phyloP scores from a whole-genome alignment of 2,113 vertebrate species.

The Eretmochelys imbricata region DNA sequence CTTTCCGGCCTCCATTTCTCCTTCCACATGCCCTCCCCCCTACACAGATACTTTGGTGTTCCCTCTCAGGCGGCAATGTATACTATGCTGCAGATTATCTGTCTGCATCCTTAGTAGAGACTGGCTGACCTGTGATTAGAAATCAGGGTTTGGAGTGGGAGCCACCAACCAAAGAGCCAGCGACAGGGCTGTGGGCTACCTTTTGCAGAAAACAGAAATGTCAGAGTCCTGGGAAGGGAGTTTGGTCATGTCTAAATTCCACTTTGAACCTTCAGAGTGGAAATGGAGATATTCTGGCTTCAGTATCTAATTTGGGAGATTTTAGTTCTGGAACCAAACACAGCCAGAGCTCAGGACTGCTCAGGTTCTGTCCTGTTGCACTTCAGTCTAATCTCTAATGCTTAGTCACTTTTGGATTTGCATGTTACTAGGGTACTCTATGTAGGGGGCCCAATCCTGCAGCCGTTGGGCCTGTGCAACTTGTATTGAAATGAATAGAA shows the following conservation, averaged over 20 bases:
- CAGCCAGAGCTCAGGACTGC: rapidly evolving
- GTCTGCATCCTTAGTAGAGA: rapidly evolving
- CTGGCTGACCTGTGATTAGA: rapidly evolving
- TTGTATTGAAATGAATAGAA: rapidly evolving
- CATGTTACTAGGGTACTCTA: rapidly evolving
- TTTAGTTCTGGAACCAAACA: background rate
- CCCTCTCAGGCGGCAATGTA: background rate
- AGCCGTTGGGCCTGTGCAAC: rapidly evolving
- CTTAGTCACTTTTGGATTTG: rapidly evolving
- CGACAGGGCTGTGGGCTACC: background rate
- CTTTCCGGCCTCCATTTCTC: background rate
- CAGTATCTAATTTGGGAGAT: rapidly evolving
- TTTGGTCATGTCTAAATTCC: rapidly evolving
- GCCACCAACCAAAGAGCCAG: background rate
- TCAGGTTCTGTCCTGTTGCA: background rate
- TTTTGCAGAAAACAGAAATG: rapidly evolving
- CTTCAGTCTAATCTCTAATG: background rate
- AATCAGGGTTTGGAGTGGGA: background rate
- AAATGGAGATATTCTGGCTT: background rate
- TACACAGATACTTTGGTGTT: background rate
- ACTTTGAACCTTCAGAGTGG: background rate
- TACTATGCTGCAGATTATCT: rapidly evolving
- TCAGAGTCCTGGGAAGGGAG: background rate
- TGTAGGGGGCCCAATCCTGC: background rate
- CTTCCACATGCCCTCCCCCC: background rate